Conservation (phyloP, 2,797 vertebrate species). For the Natrix natrix region DNA sequence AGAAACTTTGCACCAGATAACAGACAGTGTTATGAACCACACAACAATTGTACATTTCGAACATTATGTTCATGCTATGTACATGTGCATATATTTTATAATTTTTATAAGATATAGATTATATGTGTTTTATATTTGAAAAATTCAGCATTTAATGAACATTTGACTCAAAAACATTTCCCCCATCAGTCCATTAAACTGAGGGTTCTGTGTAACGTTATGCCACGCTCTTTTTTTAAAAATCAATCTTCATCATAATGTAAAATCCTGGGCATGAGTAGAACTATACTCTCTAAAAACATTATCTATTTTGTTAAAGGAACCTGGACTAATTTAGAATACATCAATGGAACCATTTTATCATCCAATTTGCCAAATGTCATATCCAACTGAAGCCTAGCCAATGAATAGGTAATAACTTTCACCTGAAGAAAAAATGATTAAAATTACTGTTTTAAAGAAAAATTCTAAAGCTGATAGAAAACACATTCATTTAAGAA, state of each 20-base stretch:
- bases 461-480: neutral
- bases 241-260: neutral
- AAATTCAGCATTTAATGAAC: neutral
- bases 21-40: neutral
- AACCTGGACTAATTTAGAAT: neutral
- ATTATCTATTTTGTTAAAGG: neutral
- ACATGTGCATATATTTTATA: neutral
- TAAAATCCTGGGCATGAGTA: neutral
- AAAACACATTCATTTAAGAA: neutral
- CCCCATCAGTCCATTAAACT: neutral
- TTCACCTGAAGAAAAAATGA: neutral
- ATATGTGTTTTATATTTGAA: neutral
- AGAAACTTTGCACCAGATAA: neutral
- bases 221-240: neutral
- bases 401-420: neutral
- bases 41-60: neutral
- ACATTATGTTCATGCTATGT: neutral
- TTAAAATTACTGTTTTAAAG: neutral
- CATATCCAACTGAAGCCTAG: neutral
- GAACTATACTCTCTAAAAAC: neutral
- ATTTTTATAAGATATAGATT: neutral
- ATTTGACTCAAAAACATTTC: neutral
- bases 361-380: neutral
- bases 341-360: neutral
- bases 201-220: neutral